A percentile compares a stretch with the other conserved stretches of the same genome.
Conservation (phyloP, 2,888 invertebrate genomes). For the Merodon equestris region DNA sequence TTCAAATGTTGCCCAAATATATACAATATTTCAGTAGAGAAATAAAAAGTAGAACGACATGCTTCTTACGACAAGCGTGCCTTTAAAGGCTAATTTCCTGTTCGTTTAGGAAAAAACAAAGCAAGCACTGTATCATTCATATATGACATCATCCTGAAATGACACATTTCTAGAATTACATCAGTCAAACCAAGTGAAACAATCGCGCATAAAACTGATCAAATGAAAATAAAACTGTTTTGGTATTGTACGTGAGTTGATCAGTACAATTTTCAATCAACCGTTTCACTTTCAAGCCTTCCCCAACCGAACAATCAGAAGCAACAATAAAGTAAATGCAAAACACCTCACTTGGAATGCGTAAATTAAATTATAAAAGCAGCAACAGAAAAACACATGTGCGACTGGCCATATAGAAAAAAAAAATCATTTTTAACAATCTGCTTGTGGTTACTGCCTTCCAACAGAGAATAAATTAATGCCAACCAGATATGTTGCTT, state of each 20-base stretch:
- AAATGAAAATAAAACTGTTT: conserved; percentile 53
- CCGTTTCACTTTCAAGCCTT: conserved; percentile 7
- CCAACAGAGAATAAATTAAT: conserved; percentile 11
- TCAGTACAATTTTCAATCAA: conserved; percentile 34
- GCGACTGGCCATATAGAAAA: too few relatives aligned
- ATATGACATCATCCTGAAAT: conserved; percentile 57
- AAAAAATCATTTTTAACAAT: too few relatives aligned
- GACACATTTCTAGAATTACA: conserved; percentile 64
- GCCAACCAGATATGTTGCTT: conserved; percentile 17
- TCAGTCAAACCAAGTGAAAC: conserved; percentile 32
- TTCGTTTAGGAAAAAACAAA: conserved; percentile 22
- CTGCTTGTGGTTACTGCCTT: too few relatives aligned
- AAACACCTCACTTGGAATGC: conserved; percentile 23
- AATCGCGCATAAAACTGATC: conserved; percentile 20
- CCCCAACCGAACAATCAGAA: background rate
- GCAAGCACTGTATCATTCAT: conserved; percentile 8
- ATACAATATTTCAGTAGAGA: too few relatives aligned
- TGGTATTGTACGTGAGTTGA: conserved; percentile 32
- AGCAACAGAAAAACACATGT: too few relatives aligned
- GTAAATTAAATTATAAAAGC: background rate
- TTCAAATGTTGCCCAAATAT: too few relatives aligned
- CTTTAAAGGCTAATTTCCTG: conserved; percentile 50
- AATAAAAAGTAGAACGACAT: too few relatives aligned
- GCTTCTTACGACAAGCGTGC: conserved; percentile 4
- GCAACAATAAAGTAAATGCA: conserved; percentile 32